These are phyloP conservation scores for Caenorhabditis becei DNA, from an alignment of 2,888 invertebrate genomes.

Conservation along the genomic window DNA sequence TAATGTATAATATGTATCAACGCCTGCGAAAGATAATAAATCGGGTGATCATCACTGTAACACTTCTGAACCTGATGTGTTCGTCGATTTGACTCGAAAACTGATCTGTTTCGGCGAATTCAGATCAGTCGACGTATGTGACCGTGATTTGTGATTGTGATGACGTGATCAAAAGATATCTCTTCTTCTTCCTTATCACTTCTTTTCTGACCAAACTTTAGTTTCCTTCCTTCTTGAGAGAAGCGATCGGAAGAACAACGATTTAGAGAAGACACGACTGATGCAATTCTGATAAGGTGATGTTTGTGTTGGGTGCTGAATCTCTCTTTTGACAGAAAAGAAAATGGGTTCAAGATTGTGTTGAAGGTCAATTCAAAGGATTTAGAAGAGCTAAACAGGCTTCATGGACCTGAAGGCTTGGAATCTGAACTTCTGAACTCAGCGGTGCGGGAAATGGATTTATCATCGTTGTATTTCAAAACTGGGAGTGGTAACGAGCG, in stretches of 20 bases:
- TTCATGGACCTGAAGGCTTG: too few relatives aligned
- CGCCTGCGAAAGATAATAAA: slow-evolving; percentile 3
- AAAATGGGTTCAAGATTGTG: too few relatives aligned
- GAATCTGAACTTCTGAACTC: too few relatives aligned
- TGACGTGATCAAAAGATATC: slow-evolving; percentile 17
- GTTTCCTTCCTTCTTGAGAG: slow-evolving; percentile 17
- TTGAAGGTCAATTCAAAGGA: too few relatives aligned
- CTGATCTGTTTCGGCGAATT: slow-evolving; percentile 46
- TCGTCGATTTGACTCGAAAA: slow-evolving; percentile 15
- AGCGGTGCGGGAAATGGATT: too few relatives aligned
- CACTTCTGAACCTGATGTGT: slow-evolving; percentile 15
- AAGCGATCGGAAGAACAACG: slow-evolving; percentile 39
- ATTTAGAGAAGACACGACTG: slow-evolving; percentile 31
- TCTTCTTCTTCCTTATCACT: slow-evolving; percentile 9
- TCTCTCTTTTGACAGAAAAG: too few relatives aligned
- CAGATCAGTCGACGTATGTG: slow-evolving; percentile 15
- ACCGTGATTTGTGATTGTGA: slow-evolving; percentile 27
- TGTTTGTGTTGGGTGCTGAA: too few relatives aligned
- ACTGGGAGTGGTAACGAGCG: too few relatives aligned
- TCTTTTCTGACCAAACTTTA: slow-evolving; percentile 35
- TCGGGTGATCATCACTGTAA: not conserved
- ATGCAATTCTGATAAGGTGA: slow-evolving; percentile 27
- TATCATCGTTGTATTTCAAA: too few relatives aligned
- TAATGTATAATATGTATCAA: not conserved
- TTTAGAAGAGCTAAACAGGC: too few relatives aligned